phyloP scores from a whole-genome alignment of 2,797 vertebrate genomes.

The Anabas testudineus region DNA sequence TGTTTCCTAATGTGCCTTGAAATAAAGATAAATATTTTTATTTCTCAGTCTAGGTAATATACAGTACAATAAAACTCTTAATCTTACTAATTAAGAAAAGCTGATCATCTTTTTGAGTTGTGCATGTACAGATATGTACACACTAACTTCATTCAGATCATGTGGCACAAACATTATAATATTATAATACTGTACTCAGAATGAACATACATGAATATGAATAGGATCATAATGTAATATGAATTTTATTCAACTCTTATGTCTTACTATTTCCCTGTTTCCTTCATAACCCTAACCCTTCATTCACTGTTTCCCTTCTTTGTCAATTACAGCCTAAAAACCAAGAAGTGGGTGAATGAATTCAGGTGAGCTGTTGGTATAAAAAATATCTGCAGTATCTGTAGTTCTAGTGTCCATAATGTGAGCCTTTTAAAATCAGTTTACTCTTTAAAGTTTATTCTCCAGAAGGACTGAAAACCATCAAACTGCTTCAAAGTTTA shows the following conservation, averaged over 20 bases:
- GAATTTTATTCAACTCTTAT: background rate
- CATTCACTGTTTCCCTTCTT: conserved; percentile 3
- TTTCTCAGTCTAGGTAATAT: no score
- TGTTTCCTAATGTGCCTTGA: no score
- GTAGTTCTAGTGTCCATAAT: background rate
- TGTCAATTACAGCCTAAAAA: conserved; percentile 85
- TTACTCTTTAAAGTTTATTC: background rate
- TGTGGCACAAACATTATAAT: background rate
- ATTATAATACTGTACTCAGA: background rate
- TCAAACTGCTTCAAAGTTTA: background rate
- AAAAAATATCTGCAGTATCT: background rate
- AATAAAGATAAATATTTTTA: no score
- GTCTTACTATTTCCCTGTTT: background rate
- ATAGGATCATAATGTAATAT: background rate
- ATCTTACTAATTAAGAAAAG: no score
- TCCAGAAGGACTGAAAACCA: background rate
- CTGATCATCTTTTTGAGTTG: no score
- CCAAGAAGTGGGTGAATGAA: conserved; percentile 94
- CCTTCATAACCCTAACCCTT: background rate
- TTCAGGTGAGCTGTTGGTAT: conserved; percentile 85
- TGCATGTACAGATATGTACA: no score
- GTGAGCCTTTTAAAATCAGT: background rate
- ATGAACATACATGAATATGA: background rate
- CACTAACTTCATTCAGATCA: background rate
- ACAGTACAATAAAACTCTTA: no score